A percentile compares a stretch with the other conserved stretches of the same genome.
Conservation (phyloP, 2,797 vertebrate genomes). For the Sphenodon punctatus region DNA sequence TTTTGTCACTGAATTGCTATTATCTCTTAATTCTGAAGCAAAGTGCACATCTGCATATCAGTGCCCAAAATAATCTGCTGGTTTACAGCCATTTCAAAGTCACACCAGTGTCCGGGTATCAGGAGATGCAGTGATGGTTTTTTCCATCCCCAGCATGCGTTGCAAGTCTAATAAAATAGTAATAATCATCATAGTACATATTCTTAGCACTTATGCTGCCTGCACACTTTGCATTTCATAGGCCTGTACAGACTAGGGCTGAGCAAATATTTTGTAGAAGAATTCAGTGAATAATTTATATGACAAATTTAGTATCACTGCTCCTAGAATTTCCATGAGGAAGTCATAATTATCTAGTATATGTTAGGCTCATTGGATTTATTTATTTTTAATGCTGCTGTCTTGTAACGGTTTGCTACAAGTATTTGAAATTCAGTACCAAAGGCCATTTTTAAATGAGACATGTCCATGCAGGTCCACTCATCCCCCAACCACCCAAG, state of each 20-base stretch:
- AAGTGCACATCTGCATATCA: background rate
- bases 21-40: background rate
- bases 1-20: background rate
- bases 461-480: no score
- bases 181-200: background rate
- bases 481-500: no score
- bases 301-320: background rate
- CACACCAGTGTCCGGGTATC: background rate
- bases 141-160: background rate
- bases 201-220: background rate
- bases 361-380: background rate
- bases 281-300: background rate
- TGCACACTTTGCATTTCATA: background rate
- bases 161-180: background rate
- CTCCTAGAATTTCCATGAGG: background rate
- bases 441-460: background rate
- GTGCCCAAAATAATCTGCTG: background rate
- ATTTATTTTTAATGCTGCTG: background rate
- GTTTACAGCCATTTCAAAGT: background rate
- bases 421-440: background rate
- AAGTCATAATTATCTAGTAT: background rate
- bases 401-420: background rate
- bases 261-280: background rate
- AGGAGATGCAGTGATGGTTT: background rate
- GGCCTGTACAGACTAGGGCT: background rate